Evolutionary conservation across 2,113 vertebrate genomes (phyloP).

Genomic region (Erpornis zantholeuca): DNA sequence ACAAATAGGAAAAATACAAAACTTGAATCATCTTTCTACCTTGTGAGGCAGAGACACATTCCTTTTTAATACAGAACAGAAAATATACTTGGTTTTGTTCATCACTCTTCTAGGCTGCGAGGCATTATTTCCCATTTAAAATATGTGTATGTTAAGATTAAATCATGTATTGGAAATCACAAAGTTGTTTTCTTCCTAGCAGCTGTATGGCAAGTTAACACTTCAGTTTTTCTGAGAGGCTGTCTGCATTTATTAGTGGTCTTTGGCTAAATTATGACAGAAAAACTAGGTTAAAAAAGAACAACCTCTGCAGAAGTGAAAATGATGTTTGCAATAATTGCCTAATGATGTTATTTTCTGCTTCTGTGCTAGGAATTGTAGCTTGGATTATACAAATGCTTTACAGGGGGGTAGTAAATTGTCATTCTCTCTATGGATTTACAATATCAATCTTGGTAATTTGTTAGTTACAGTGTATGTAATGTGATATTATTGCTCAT

Average conservation of each 20-base stretch:
- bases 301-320: constrained; percentile 1
- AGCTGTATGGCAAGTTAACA: constrained; percentile 5
- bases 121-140: not conserved
- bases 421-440: constrained; percentile 63
- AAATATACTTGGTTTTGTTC: not conserved
- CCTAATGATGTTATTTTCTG: constrained; percentile 37
- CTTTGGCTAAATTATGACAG: not conserved
- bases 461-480: constrained; percentile 67
- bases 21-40: not conserved
- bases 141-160: not conserved
- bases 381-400: constrained; percentile 39
- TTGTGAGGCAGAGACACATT: not conserved
- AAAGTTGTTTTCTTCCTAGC: not conserved
- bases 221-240: not conserved
- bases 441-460: constrained; percentile 67
- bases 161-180: not conserved
- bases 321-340: not conserved
- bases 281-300: constrained; percentile 37
- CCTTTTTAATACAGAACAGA: not conserved
- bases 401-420: constrained; percentile 49
- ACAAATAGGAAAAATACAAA: not conserved
- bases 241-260: constrained; percentile 11
- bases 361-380: constrained; percentile 29
- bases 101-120: not conserved
- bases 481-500: constrained; percentile 68